A percentile compares a stretch with the other conserved stretches of the same genome.
These are phyloP conservation scores for Psittacula cyanocephala DNA, from an alignment of 2,113 vertebrate species.

Conservation along the genomic window DNA sequence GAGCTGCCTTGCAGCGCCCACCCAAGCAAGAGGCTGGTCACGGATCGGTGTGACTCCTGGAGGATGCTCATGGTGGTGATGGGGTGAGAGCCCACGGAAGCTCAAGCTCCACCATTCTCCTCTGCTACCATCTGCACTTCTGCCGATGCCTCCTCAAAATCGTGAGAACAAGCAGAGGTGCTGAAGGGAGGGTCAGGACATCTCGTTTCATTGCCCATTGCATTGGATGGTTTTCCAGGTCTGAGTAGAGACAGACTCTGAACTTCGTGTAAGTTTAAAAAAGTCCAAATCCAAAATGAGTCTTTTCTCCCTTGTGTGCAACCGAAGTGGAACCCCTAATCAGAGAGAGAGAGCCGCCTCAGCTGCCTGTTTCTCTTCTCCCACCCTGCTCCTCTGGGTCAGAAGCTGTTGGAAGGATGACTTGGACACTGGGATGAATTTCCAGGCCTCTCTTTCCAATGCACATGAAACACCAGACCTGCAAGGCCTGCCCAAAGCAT, in stretches of 20 bases:
- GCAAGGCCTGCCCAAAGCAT: neutral
- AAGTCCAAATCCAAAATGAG: neutral
- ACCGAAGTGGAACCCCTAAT: neutral
- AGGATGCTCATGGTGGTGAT: neutral
- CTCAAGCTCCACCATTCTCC: neutral
- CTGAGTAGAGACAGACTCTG: neutral
- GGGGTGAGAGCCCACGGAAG: neutral
- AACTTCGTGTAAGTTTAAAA: neutral
- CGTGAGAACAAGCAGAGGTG: accelerated
- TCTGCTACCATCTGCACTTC: neutral
- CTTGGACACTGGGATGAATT: neutral
- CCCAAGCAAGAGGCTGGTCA: accelerated
- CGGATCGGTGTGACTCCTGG: accelerated
- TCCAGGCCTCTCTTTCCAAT: neutral
- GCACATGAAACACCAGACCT: accelerated
- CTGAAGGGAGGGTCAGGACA: neutral
- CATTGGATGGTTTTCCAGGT: neutral
- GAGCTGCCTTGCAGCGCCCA: neutral
- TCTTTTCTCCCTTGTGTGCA: neutral
- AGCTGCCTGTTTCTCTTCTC: neutral
- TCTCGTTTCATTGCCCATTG: neutral
- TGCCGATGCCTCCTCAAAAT: neutral
- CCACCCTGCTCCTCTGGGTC: neutral
- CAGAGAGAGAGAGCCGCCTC: accelerated
- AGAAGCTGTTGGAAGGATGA: neutral